phyloP scores from a whole-genome alignment of 2,797 vertebrate genomes.

The Hemitrygon akajei region DNA sequence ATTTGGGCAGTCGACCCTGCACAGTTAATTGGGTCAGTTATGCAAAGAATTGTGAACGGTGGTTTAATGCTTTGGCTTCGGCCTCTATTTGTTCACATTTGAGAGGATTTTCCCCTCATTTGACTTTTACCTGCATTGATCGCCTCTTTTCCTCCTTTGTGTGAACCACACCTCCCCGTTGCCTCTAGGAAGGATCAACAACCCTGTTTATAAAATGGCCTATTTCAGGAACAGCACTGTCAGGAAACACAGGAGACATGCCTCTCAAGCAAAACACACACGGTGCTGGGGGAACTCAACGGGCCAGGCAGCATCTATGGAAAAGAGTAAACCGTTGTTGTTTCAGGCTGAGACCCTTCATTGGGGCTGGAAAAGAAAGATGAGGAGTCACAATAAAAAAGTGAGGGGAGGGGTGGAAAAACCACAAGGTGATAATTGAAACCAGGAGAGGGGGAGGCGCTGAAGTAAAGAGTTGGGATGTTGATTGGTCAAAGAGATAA shows the following conservation, averaged over 20 bases:
- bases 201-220: neutral
- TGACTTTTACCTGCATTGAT: neutral
- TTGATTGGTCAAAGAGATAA: no score
- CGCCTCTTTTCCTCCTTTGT: neutral
- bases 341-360: no score
- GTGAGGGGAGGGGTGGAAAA: no score
- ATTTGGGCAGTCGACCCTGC: neutral
- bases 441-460: no score
- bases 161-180: slow-evolving; percentile 5
- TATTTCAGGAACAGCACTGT: neutral
- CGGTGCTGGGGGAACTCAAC: no score
- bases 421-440: no score
- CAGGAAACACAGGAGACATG: neutral
- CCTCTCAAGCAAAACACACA: neutral
- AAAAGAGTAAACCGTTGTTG: no score
- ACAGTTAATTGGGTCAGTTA: neutral
- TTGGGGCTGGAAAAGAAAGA: no score
- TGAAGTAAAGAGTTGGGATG: no score
- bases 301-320: no score
- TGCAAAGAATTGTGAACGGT: neutral
- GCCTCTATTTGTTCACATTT: neutral
- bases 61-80: neutral
- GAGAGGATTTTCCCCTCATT: neutral
- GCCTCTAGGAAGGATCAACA: neutral
- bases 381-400: no score